A percentile compares a stretch with the other conserved stretches of the same genome.
Evolutionary conservation across 2,888 invertebrate species (phyloP).

Genomic region (Nysson spinosus): DNA sequence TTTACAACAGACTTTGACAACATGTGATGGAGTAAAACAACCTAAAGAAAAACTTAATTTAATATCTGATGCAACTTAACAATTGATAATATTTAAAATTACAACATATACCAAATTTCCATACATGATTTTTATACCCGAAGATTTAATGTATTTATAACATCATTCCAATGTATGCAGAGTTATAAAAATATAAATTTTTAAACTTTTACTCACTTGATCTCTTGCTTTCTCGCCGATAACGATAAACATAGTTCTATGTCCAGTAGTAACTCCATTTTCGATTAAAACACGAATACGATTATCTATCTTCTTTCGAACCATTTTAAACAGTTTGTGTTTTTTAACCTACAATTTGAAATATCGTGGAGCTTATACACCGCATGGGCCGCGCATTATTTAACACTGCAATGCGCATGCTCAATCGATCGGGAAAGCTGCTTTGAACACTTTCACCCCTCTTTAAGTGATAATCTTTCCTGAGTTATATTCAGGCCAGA

Average conservation of each 20-base stretch:
- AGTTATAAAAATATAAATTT: not conserved
- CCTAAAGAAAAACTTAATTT: constrained; percentile 80
- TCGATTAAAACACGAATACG: constrained; percentile 96
- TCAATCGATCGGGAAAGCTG: too few relatives aligned
- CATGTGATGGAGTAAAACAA: constrained; percentile 98
- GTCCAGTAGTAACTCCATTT: constrained; percentile 94
- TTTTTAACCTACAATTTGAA: constrained; percentile 4
- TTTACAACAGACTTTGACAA: constrained; percentile 95
- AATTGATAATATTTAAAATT: not conserved
- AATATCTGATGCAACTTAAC: not conserved
- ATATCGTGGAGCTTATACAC: constrained; percentile 3
- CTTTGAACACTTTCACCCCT: too few relatives aligned
- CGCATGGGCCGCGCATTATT: not conserved
- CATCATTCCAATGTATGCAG: too few relatives aligned
- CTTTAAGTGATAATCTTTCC: too few relatives aligned
- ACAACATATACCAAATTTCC: not conserved
- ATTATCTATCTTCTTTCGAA: constrained; percentile 97
- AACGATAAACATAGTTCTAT: constrained; percentile 95
- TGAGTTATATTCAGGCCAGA: too few relatives aligned
- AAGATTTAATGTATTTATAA: too few relatives aligned
- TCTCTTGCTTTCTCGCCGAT: constrained; percentile 98
- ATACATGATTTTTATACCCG: too few relatives aligned
- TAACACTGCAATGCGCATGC: not conserved
- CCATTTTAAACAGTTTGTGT: constrained; percentile 81
- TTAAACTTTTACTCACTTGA: constrained; percentile 82